Conservation (phyloP, 2,113 vertebrate genomes). For the Pelecanus crispus region DNA sequence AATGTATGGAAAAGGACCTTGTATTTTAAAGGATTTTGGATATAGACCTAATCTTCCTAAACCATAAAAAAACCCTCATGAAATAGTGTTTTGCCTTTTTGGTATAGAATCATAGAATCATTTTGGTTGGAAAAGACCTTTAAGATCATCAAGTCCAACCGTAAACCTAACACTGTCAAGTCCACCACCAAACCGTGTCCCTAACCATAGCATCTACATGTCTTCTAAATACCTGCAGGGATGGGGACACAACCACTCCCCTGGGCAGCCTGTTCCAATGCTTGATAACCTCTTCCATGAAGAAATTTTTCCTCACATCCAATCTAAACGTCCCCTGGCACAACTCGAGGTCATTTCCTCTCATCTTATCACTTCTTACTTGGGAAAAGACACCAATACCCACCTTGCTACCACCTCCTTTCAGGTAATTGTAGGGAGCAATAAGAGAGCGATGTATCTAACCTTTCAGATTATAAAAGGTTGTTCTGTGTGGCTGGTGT, state of each 20-base stretch:
- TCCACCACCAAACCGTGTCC: not conserved
- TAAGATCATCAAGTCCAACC: not conserved
- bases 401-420: not conserved
- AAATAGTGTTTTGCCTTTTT: not conserved
- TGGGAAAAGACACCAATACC: not conserved
- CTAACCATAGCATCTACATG: not conserved
- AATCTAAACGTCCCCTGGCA: not conserved
- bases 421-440: not conserved
- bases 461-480: not conserved
- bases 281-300: not conserved
- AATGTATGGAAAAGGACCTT: not conserved
- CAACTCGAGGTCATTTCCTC: not conserved
- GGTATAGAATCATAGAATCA: not conserved
- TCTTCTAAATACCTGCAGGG: not conserved
- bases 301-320: not conserved
- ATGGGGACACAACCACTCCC: not conserved
- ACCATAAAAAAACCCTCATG: accelerated
- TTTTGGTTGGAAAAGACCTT: accelerated
- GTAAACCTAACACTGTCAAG: not conserved
- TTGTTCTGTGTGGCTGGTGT: not conserved
- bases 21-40: not conserved
- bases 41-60: not conserved
- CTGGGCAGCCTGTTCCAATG: not conserved
- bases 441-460: not conserved
- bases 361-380: not conserved